Base-by-base conservation (phyloP, 2,888 invertebrate species). In the Athetis lepigone region DNA sequence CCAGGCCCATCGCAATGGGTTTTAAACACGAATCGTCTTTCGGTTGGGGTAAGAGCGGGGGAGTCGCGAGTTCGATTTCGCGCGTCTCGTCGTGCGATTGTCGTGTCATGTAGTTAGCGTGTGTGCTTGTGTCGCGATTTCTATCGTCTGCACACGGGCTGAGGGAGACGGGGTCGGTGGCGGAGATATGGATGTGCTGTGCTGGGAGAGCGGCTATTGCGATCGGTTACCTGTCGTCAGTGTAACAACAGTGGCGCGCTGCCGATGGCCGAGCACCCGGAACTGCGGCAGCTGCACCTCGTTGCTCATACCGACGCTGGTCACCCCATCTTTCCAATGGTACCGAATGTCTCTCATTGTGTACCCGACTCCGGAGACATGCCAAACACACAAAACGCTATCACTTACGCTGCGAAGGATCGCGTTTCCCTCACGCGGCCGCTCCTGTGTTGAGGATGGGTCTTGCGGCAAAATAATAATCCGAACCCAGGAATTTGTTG, bases 341-440 rank as follows among this genome's bases (percentile, higher is more conserved):
- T 98, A 98, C 95, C 98, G 97, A 96, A 98, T 98, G 97, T 98
- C 98, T 96, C 97, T 97, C 98, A 98, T 98, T 96, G 98, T 98
- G 97, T 98, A 98, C 97, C 98, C 98, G 97, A 98, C 98, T 98
- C 95, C 95, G 95, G 94, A 95, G 95, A 94, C 95, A 95, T 95
- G 95, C 90, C 95, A 94, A 94, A 95, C 93, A 95, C 92, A 95
- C 94, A 95, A 94, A 94, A 95, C 92, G 94, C 94, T 94, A 93
- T 95, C 94, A 95, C 94, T 95, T 94, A 95, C 95, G 94, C 93
- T 94, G 94, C 89, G 91, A 85, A 90, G 90, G 89, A 87, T 88
- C 88, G 90, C 89, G 88, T 85, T 82, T 79, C 83, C 79, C 80
- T 86, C 89, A 86, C 85, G 85, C 80, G 85, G 85, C 85, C 85